A percentile compares a stretch with the other conserved stretches of the same genome.
Evolutionary conservation across 2,888 invertebrate species (phyloP).

Genomic region (Holacanthella duospinosa): DNA sequence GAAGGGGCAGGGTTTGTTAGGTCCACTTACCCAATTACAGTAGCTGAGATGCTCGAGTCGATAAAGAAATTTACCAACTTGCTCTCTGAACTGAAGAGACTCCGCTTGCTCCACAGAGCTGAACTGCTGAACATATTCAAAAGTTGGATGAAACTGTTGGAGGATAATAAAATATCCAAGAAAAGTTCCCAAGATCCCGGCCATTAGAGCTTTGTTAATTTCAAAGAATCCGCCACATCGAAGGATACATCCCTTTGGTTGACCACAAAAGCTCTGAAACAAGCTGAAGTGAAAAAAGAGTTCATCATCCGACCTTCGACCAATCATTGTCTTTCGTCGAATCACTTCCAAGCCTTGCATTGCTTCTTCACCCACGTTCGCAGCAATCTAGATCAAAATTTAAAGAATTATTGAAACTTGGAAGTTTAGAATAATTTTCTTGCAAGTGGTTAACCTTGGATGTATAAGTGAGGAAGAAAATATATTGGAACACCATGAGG

Average conservation of each 20-base stretch:
- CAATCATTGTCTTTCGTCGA: constrained; percentile 26
- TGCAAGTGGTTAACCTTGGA: constrained; percentile 1
- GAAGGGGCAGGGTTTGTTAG: no score
- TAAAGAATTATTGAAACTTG: not conserved
- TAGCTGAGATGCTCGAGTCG: not conserved
- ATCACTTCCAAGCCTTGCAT: constrained; percentile 23
- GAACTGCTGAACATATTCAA: not conserved
- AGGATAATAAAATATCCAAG: not conserved
- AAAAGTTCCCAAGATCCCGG: not conserved
- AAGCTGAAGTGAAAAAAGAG: constrained; percentile 17
- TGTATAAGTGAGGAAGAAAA: constrained; percentile 8
- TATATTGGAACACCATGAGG: not conserved
- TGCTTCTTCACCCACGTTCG: constrained; percentile 27
- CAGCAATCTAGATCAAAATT: constrained; percentile 1
- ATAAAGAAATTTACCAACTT: not conserved
- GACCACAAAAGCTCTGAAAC: constrained; percentile 17
- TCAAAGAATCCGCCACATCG: constrained; percentile 18
- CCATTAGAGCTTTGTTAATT: constrained; percentile 9
- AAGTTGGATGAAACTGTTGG: not conserved
- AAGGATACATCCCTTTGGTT: constrained; percentile 10
- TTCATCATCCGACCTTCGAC: constrained; percentile 20
- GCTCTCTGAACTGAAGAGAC: not conserved
- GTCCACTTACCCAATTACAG: not conserved
- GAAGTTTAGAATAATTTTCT: no score
- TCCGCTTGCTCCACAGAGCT: not conserved